These are phyloP conservation scores for Aix galericulata DNA, from an alignment of 2,113 vertebrate species.

Conservation along the genomic window DNA sequence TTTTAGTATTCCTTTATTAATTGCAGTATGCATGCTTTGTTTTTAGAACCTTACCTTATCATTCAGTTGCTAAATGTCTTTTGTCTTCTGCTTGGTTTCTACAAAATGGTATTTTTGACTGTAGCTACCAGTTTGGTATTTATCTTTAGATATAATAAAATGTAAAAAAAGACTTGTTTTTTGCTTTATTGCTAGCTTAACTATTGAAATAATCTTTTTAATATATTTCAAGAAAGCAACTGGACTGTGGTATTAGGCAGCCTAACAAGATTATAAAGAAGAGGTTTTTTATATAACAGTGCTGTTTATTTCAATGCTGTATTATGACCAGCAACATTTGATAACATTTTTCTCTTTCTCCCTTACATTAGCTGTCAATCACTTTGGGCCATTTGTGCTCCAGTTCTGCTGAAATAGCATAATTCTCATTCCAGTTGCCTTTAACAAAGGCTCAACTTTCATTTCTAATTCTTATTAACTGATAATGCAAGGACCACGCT, in stretches of 20 bases:
- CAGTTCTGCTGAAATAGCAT: slow-evolving; percentile 19
- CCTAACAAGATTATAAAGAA: slow-evolving; percentile 16
- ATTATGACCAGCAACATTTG: neutral
- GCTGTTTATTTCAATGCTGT: slow-evolving; percentile 13
- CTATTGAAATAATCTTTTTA: slow-evolving; percentile 1
- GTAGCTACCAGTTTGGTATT: neutral
- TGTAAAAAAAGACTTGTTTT: neutral
- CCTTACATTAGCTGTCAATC: slow-evolving; percentile 8
- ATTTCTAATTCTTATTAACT: slow-evolving; percentile 32
- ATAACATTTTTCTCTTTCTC: slow-evolving; percentile 22
- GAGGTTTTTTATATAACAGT: neutral
- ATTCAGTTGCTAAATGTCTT: neutral
- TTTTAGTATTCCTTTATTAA: neutral
- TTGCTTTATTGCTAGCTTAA: neutral
- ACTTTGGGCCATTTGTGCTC: neutral
- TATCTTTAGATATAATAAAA: neutral
- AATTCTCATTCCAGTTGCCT: slow-evolving; percentile 19
- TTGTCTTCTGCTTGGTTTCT: neutral
- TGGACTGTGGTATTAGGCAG: neutral
- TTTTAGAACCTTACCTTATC: neutral
- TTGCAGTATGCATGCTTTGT: neutral
- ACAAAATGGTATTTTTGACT: neutral
- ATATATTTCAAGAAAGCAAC: slow-evolving; percentile 1
- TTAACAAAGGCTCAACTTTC: neutral
- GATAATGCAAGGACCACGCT: neutral